These are phyloP conservation scores for Labrus mixtus DNA, from an alignment of 2,113 vertebrate species.

Conservation along the genomic window DNA sequence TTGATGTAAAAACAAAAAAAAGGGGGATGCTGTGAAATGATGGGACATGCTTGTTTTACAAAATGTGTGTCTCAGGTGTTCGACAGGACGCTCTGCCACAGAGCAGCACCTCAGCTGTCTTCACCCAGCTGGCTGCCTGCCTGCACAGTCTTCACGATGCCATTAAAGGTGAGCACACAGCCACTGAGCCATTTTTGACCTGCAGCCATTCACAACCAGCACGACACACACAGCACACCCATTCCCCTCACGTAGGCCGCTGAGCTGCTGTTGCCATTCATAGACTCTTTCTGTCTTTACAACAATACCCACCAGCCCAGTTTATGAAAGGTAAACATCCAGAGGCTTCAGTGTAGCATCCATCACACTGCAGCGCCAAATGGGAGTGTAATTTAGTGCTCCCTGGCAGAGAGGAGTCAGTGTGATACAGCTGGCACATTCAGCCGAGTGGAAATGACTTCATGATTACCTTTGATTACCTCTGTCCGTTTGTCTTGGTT, in stretches of 20 bases:
- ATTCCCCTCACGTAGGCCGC: background rate
- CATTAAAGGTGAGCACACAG: conserved; percentile 88
- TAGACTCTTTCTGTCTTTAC: conserved; percentile 7
- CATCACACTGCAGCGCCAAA: background rate
- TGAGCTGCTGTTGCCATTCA: conserved; percentile 10
- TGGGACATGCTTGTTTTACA: conserved; percentile 1
- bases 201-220: background rate
- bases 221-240: background rate
- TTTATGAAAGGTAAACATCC: conserved; percentile 21
- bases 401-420: conserved; percentile 10
- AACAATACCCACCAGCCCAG: background rate
- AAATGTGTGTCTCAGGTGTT: conserved; percentile 74
- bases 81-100: conserved; percentile 88
- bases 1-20: background rate
- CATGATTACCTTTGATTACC: background rate
- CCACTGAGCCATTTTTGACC: background rate
- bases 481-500: background rate
- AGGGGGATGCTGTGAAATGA: background rate
- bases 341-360: background rate
- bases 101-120: conserved; percentile 89
- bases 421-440: conserved; percentile 6
- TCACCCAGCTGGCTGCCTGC: conserved; percentile 90
- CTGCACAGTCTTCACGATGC: conserved; percentile 91
- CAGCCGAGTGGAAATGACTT: background rate
- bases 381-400: conserved; percentile 4